Evolutionary conservation across 2,888 invertebrate species (phyloP).

Genomic region (Drosophila melanosoma): DNA sequence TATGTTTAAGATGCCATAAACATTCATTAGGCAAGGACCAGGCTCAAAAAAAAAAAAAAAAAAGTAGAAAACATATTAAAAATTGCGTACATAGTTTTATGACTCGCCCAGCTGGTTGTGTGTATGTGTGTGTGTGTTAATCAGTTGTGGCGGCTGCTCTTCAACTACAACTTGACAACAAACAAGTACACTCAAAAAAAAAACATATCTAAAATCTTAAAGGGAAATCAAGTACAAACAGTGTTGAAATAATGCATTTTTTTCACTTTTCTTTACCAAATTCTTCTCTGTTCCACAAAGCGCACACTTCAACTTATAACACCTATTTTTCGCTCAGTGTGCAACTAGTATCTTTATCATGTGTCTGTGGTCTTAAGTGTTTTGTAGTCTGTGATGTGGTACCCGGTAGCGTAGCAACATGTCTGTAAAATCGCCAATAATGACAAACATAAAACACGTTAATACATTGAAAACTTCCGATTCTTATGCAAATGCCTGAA

Average conservation of each 20-base stretch:
- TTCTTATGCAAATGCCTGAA: conserved; percentile 72
- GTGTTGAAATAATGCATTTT: neutral
- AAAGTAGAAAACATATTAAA: conserved; percentile 19
- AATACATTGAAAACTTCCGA: conserved; percentile 75
- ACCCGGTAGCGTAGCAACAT: conserved; percentile 68
- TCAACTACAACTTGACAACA: conserved; percentile 20
- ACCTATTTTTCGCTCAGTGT: neutral
- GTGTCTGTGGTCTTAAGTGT: conserved; percentile 16
- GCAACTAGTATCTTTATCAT: conserved; percentile 13
- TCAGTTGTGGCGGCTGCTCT: conserved; percentile 45
- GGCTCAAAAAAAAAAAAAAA: conserved; percentile 30
- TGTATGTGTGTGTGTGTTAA: conserved; percentile 59
- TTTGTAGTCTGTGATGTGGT: conserved; percentile 10
- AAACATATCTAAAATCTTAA: neutral
- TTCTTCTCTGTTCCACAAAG: neutral
- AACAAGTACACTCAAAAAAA: neutral
- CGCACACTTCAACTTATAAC: neutral
- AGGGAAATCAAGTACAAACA: neutral
- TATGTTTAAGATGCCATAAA: conserved; percentile 76
- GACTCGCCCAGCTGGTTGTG: conserved; percentile 50
- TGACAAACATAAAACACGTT: conserved; percentile 82
- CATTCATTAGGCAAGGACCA: conserved; percentile 68
- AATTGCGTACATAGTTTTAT: conserved; percentile 69
- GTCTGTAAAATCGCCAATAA: conserved; percentile 80
- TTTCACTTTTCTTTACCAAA: neutral